A percentile compares a stretch with the other conserved stretches of the same genome.
Conservation (phyloP, 2,797 vertebrate species). For the Clarias laeviceps region DNA sequence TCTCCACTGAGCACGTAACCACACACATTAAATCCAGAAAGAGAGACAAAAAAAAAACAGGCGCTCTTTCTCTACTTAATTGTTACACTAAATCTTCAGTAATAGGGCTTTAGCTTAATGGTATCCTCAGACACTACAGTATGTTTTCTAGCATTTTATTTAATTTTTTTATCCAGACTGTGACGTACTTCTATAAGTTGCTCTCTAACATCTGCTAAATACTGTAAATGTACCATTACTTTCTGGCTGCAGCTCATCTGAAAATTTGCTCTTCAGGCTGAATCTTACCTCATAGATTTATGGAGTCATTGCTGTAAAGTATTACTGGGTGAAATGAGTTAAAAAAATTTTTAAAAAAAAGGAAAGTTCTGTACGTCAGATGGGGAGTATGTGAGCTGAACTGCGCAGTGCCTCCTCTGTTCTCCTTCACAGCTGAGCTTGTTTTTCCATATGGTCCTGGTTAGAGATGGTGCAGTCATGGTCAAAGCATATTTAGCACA, state of each 20-base stretch:
- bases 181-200: neutral
- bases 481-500: slow-evolving; percentile 54
- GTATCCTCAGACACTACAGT: neutral
- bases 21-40: neutral
- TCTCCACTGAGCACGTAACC: neutral
- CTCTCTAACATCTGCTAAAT: slow-evolving; percentile 2
- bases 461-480: slow-evolving; percentile 61
- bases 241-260: slow-evolving; percentile 9
- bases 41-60: neutral
- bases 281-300: slow-evolving; percentile 14
- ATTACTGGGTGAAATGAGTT: slow-evolving; percentile 1
- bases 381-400: slow-evolving; percentile 18
- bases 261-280: neutral
- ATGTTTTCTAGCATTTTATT: neutral
- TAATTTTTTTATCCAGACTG: neutral
- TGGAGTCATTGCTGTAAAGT: neutral
- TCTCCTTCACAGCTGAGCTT: slow-evolving; percentile 54
- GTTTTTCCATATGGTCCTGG: slow-evolving; percentile 64
- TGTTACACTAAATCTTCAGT: neutral
- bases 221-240: neutral
- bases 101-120: neutral
- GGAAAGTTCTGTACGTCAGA: slow-evolving; percentile 15
- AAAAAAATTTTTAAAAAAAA: neutral
- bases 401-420: slow-evolving; percentile 39
- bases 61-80: neutral